Evolutionary conservation across 2,113 vertebrate species (phyloP).

Genomic region (Galemys pyrenaicus): DNA sequence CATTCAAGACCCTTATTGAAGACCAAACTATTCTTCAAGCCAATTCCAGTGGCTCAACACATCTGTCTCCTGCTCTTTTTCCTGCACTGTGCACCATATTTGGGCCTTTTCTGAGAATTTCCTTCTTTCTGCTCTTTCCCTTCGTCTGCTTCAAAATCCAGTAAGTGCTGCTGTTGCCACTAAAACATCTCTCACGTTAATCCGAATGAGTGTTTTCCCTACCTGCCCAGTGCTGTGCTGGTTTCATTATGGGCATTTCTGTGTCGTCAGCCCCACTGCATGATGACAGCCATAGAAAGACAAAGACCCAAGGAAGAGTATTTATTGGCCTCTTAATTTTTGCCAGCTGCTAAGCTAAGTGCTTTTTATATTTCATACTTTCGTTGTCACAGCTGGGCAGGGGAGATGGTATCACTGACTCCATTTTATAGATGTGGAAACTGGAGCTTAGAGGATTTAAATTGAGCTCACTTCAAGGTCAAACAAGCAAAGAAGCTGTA

Average conservation of each 20-base stretch:
- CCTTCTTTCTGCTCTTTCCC: neutral
- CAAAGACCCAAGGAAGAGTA: neutral
- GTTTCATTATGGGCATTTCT: neutral
- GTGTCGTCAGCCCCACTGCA: neutral
- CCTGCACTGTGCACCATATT: neutral
- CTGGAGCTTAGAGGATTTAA: neutral
- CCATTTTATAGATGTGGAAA: neutral
- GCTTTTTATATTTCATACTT: conserved; percentile 16
- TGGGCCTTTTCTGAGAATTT: neutral
- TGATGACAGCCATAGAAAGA: neutral
- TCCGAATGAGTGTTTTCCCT: neutral
- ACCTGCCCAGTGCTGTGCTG: neutral
- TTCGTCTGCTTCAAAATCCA: neutral
- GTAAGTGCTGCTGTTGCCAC: neutral
- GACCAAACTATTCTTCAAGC: conserved; percentile 1
- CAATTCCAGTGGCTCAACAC: neutral
- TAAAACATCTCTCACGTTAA: neutral
- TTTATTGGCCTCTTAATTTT: neutral
- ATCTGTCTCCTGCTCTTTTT: neutral
- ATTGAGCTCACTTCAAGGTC: neutral
- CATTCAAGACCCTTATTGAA: neutral
- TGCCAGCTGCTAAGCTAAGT: neutral
- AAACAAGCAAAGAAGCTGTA: neutral
- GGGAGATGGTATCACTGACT: neutral
- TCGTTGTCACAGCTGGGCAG: neutral